Base-by-base conservation (phyloP, 2,888 invertebrate genomes). In the Leptura quadrifasciata region DNA sequence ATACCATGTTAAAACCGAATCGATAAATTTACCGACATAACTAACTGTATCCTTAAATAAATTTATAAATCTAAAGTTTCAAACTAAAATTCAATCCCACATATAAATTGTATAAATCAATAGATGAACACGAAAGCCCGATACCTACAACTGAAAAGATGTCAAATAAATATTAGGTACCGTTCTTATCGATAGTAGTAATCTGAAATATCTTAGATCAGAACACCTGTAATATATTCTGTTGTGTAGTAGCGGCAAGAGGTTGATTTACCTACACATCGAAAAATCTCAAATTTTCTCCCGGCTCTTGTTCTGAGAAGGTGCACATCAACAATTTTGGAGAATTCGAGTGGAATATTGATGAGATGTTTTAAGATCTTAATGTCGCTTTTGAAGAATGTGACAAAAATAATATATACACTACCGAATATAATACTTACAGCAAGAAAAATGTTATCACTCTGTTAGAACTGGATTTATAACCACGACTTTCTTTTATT, bases 311-410 rank as follows among this genome's bases (percentile, higher is more conserved):
- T 81, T 81, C 80, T 71, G 27, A 57, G 80, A 81, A 81, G 80
- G 79, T 55, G 78, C 75, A 72, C 80, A 79, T 80, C 77, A 80
- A 81, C 78, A 79, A 81, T 79, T 81, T 75, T 77, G 78, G 71
- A 67, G 81, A 77, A 81, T 81, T 72, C 77, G 69, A 74, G 74
- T 67, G 77, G 81, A 82, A 82, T 82, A 82, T 82, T 82, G 82
- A 82, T 82, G 82, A 81, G 79, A 79, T 79, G 75, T 72, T 77
- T 72, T 65, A 64, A 79, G 74, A 74, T 79, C 77, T 79, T 80
- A 79, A 80, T 77, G 77, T 74, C 74, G 76, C 70, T 79, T 77
- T 76, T 81, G 78, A 72, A 76, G 79, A 81, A 81, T 81, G 80
- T 81, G 80, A 81, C 80, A 78, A 79, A 81, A 79, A 76, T 81